Conservation (phyloP, 2,113 vertebrate genomes). For the Zonotrichia leucophrys region DNA sequence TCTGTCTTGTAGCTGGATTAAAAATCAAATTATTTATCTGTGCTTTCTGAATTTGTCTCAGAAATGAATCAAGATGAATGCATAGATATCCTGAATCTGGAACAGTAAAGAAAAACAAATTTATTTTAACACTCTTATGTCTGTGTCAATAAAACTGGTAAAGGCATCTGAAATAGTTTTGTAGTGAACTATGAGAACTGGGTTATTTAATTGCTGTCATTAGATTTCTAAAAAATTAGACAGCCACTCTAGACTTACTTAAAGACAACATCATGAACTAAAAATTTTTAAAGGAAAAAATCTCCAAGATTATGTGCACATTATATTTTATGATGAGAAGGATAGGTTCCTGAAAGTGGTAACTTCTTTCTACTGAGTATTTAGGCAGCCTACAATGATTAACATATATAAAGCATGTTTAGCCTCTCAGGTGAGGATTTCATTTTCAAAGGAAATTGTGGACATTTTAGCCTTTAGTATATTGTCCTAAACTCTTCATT, state of each 20-base stretch:
- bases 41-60: background rate
- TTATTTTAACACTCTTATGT: background rate
- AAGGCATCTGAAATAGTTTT: background rate
- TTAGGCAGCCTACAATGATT: background rate
- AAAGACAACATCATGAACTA: background rate
- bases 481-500: background rate
- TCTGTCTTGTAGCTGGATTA: background rate
- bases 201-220: background rate
- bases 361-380: background rate
- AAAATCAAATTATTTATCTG: background rate
- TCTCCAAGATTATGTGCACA: background rate
- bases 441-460: background rate
- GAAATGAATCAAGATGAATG: background rate
- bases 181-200: background rate
- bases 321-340: background rate
- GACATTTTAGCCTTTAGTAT: background rate
- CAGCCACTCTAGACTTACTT: background rate
- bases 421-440: background rate
- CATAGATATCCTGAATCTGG: background rate
- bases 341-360: background rate
- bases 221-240: background rate
- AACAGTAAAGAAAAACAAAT: background rate
- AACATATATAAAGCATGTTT: background rate
- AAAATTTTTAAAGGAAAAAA: background rate
- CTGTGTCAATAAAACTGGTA: background rate